Conservation (phyloP, 2,797 vertebrate genomes). For the Sebastes minor region DNA sequence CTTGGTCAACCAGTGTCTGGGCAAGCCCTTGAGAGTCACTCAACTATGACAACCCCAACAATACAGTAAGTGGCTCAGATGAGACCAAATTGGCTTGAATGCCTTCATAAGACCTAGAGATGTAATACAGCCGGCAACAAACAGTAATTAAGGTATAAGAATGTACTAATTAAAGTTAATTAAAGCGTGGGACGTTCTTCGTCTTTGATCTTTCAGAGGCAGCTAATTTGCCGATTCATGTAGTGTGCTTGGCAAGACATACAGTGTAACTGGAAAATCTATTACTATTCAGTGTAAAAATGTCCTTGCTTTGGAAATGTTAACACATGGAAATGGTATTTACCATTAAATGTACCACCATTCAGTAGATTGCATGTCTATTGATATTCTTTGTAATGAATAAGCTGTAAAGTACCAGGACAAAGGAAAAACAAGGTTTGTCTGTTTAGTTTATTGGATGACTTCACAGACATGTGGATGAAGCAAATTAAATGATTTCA, state of each 20-base stretch:
- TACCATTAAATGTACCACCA: background rate
- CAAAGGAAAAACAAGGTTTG: background rate
- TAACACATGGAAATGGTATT: background rate
- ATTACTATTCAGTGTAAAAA: background rate
- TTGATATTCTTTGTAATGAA: background rate
- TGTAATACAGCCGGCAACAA: conserved; percentile 25
- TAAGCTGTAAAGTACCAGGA: background rate
- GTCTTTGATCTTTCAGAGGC: conserved; percentile 18
- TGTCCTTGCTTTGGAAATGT: background rate
- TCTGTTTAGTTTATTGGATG: background rate
- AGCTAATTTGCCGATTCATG: conserved; percentile 4
- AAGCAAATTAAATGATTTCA: background rate
- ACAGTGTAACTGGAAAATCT: background rate
- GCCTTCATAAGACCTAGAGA: conserved; percentile 15
- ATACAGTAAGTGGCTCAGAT: conserved; percentile 26
- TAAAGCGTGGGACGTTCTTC: conserved; percentile 4
- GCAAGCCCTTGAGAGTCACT: background rate
- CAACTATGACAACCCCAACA: conserved; percentile 26
- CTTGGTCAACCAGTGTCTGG: conserved; percentile 24
- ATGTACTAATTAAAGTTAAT: conserved; percentile 55
- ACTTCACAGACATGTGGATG: background rate
- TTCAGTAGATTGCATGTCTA: background rate
- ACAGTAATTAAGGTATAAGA: conserved; percentile 38
- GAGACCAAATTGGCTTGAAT: conserved; percentile 27
- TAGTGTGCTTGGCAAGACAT: background rate